Conservation (phyloP, 2,797 vertebrate species). For the Bufotes viridis region DNA sequence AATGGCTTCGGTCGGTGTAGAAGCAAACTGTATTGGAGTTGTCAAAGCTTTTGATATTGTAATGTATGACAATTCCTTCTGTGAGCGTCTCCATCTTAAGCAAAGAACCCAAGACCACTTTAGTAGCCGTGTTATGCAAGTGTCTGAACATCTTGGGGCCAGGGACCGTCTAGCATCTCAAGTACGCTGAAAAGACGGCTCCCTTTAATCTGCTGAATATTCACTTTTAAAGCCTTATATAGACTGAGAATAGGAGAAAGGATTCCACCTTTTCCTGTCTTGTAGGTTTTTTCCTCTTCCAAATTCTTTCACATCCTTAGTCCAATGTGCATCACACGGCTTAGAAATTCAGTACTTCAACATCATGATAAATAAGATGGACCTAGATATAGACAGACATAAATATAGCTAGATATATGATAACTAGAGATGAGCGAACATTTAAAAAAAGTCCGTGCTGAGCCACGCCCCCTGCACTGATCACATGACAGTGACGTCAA, state of each 20-base stretch:
- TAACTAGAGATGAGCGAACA: no score
- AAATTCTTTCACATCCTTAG: neutral
- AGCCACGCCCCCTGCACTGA: no score
- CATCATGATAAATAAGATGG: no score
- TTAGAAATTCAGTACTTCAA: neutral
- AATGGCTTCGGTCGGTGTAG: slow-evolving; percentile 63
- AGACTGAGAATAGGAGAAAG: neutral
- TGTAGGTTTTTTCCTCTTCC: neutral
- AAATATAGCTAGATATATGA: no score
- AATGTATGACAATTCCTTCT: slow-evolving; percentile 53
- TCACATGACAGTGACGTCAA: no score
- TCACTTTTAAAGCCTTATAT: slow-evolving; percentile 28
- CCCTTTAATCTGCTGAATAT: slow-evolving; percentile 42
- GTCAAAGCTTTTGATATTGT: slow-evolving; percentile 67
- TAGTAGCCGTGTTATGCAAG: slow-evolving; percentile 27
- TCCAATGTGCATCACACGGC: neutral
- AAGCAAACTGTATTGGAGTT: slow-evolving; percentile 64
- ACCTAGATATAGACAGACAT: no score
- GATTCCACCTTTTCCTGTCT: neutral
- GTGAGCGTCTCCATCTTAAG: slow-evolving; percentile 63
- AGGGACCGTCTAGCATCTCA: slow-evolving; percentile 1
- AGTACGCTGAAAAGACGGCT: slow-evolving; percentile 29
- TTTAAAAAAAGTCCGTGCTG: no score
- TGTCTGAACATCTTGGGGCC: slow-evolving; percentile 32
- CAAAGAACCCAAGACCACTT: slow-evolving; percentile 35